Conservation (phyloP, 2,797 vertebrate genomes). For the Enteromius paludinosus region DNA sequence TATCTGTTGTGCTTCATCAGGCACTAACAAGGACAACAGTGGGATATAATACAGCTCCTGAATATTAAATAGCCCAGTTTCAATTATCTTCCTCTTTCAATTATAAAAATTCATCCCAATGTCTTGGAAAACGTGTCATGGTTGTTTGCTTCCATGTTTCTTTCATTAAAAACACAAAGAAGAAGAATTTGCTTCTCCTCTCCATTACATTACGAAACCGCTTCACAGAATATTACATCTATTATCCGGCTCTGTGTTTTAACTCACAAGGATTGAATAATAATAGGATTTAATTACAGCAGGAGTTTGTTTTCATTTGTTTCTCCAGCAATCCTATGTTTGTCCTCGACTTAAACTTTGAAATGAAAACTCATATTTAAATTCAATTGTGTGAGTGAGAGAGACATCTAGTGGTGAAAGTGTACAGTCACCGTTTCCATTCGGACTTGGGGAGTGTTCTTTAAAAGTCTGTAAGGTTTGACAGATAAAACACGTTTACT, state of each 20-base stretch:
- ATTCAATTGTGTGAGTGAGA: background rate
- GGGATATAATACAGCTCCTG: constrained; percentile 19
- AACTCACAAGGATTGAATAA: constrained; percentile 39
- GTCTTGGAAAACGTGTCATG: constrained; percentile 37
- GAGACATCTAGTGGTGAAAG: constrained; percentile 35
- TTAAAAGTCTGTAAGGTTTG: background rate
- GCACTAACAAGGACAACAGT: constrained; percentile 48
- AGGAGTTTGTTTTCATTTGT: constrained; percentile 35
- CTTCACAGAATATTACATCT: constrained; percentile 28
- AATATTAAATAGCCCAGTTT: constrained; percentile 46
- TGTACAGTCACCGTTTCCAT: background rate
- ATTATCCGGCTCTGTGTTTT: constrained; percentile 15
- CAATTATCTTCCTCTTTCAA: constrained; percentile 49
- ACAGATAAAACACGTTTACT: background rate
- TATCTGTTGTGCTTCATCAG: constrained; percentile 51
- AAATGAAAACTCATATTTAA: background rate
- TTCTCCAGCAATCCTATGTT: constrained; percentile 19
- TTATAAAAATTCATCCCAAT: constrained; percentile 18
- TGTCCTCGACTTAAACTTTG: constrained; percentile 8
- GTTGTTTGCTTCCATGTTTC: constrained; percentile 43
- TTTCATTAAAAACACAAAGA: constrained; percentile 40
- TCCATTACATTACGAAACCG: constrained; percentile 10
- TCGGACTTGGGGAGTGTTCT: background rate
- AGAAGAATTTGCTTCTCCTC: constrained; percentile 25
- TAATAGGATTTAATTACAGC: constrained; percentile 47